Base-by-base conservation (phyloP, 2,888 invertebrate species). In the Yponomeuta malinellus region DNA sequence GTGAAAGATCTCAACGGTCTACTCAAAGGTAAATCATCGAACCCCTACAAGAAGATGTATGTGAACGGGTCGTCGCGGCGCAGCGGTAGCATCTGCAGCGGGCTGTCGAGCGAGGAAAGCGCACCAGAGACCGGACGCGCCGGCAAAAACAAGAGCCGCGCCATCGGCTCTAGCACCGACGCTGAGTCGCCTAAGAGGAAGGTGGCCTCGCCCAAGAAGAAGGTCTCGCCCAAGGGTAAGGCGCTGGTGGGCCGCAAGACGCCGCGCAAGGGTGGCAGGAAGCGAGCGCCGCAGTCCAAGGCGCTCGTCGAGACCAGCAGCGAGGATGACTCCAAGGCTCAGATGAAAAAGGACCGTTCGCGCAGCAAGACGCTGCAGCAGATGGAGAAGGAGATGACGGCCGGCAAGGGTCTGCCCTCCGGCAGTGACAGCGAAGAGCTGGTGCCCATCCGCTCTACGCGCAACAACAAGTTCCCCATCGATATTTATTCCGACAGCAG, bases 401-500 rank as follows among this genome's bases (percentile, higher is more conserved):
- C 94, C 71, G 94, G 93, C 72, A 86, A 82, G 73, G 87, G 83
- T 10, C 48, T 52, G 9, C 93, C 93, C 69, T 94, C 95, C 5
- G 95, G 94, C 69, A 95, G 95, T 71, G 97, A 97, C 75, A 97
- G 96, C 81, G 97, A 97, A 83, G 97, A 96, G 74, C 84, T 97
- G 68, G 92, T 96, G 88, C 94, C 95, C 48, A 93, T 95, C 43
- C 92, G 92, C 77, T 90, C 91, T 52, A 90, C 93, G 69, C 87
- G 89, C 76, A 93, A 93, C 75, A 88, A 90, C 74, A 94, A 94
- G 81, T 93, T 93, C 72, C 93, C 94, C n/a, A 92, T 94, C 31
- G 95, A 96, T 73, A 97, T 97, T 77, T 97, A 97, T 86, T 97
- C 97, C 0, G 97, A 97, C 77, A 96, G 96, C 77, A 96, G 96